Evolutionary conservation across 2,113 vertebrate species (phyloP).

Genomic region (Bubo bubo): DNA sequence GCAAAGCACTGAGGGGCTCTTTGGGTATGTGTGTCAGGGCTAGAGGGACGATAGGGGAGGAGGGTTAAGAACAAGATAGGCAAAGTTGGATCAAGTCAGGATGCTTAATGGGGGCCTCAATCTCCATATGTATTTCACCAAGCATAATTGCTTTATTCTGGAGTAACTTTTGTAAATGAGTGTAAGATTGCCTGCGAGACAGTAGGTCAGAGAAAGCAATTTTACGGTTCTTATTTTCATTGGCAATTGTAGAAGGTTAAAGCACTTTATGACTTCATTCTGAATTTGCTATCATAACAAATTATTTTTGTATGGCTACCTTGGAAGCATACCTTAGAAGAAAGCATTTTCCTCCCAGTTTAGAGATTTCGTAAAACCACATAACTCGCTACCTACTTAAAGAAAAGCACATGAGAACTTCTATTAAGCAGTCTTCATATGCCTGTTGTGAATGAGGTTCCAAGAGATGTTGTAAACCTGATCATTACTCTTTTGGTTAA

Average conservation of each 20-base stretch:
- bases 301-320: conserved; percentile 41
- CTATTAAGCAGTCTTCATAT: background rate
- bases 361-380: background rate
- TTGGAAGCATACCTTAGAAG: background rate
- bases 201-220: conserved; percentile 48
- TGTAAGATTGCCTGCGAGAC: conserved; percentile 52
- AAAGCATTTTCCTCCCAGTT: background rate
- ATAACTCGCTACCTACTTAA: background rate
- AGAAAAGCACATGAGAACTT: background rate
- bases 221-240: conserved; percentile 72
- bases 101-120: background rate
- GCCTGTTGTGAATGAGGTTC: background rate
- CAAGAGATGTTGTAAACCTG: background rate
- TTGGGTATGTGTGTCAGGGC: background rate
- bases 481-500: background rate
- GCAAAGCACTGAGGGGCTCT: conserved; percentile 61
- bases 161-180: conserved; percentile 66
- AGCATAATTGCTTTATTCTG: conserved; percentile 74
- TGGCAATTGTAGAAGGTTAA: conserved; percentile 65
- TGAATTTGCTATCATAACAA: conserved; percentile 43
- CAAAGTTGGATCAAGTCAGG: background rate
- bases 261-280: conserved; percentile 45
- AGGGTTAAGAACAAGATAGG: background rate
- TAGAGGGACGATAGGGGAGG: background rate
- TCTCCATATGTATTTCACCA: background rate